These are phyloP conservation scores for Schizopygopsis malacanthus DNA, from an alignment of 2,797 vertebrate genomes.

Conservation along the genomic window DNA sequence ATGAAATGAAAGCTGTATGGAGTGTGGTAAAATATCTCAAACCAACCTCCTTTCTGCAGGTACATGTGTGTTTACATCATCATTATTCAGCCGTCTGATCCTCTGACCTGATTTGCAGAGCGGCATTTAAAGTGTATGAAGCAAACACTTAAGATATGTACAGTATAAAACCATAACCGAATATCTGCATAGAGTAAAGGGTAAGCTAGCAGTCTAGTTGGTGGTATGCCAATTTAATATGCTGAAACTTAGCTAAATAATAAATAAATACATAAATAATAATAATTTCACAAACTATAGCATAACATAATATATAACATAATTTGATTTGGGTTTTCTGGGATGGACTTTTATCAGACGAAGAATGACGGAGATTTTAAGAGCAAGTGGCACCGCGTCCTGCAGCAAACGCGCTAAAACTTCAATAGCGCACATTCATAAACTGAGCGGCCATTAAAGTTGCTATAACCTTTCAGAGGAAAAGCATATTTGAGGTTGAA, in stretches of 20 bases:
- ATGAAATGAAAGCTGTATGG: constrained; percentile 13
- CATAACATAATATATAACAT: background rate
- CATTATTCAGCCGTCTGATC: background rate
- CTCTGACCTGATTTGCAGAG: background rate
- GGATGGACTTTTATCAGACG: no score
- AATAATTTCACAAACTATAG: background rate
- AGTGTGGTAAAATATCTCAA: background rate
- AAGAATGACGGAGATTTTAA: no score
- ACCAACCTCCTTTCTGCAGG: background rate
- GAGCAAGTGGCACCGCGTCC: no score
- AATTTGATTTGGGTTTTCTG: background rate
- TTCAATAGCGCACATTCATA: no score
- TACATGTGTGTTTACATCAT: background rate
- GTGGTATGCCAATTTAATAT: background rate
- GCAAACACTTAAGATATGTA: background rate
- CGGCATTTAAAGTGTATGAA: background rate
- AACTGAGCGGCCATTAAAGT: no score
- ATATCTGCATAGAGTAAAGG: background rate
- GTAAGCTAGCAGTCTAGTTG: background rate
- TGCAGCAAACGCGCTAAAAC: no score
- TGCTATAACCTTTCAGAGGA: no score
- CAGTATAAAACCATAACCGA: background rate
- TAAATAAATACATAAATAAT: background rate
- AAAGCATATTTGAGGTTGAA: no score
- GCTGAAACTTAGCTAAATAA: no score